Evolutionary conservation across 1,140 invertebrate genomes (phyloP).

Genomic region (Polypedilum vanderplanki): DNA sequence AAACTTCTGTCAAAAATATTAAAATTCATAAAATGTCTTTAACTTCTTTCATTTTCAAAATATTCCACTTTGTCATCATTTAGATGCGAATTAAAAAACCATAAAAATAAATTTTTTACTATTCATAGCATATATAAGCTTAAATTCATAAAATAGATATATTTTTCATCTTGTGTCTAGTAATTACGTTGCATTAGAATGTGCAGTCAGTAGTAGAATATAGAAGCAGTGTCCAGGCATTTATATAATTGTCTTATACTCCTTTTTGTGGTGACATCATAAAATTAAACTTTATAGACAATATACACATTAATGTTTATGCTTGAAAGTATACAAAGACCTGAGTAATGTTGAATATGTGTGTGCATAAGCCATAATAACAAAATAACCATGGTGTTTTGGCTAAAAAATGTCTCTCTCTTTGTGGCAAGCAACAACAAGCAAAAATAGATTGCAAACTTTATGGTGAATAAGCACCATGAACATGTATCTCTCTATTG

Average conservation of each 20-base stretch:
- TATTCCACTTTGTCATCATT: neutral
- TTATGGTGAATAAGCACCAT: neutral
- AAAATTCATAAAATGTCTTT: no score
- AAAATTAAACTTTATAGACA: slow-evolving; percentile 14
- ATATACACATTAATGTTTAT: neutral
- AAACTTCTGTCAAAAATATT: no score
- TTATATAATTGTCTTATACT: slow-evolving; percentile 6
- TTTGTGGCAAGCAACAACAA: neutral
- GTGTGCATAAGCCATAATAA: slow-evolving; percentile 4
- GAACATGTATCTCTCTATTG: no score
- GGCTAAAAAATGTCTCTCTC: slow-evolving; percentile 9
- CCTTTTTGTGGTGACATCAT: neutral
- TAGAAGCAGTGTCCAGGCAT: neutral
- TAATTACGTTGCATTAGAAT: neutral
- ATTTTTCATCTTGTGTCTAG: neutral
- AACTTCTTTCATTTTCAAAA: neutral
- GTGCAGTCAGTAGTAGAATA: neutral
- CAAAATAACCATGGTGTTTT: neutral
- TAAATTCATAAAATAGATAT: neutral
- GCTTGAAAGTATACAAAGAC: neutral
- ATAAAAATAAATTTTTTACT: slow-evolving; percentile 19
- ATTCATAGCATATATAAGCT: neutral
- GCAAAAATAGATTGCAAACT: neutral
- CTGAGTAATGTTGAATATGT: neutral
- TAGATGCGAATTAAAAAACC: slow-evolving; percentile 22